Evolutionary conservation across 1,140 invertebrate species (phyloP).

Genomic region (Mycetomoellerius zeteki): DNA sequence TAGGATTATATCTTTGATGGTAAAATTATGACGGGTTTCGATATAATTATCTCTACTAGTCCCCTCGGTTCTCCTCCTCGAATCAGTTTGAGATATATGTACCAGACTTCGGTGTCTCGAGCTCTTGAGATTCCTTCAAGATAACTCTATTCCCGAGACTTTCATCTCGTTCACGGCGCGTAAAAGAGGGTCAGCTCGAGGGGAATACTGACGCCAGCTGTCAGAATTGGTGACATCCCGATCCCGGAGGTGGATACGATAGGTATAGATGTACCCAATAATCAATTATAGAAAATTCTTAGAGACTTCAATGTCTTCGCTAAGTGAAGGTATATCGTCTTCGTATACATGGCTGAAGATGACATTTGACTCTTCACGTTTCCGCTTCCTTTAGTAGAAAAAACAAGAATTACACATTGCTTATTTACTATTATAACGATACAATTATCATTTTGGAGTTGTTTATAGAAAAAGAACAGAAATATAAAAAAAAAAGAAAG

Average conservation of each 20-base stretch:
- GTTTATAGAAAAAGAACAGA: too few species aligned
- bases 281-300: constrained; percentile 23
- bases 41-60: background rate
- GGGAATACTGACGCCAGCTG: constrained; percentile 49
- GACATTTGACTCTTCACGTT: background rate
- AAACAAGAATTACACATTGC: too few species aligned
- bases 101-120: constrained; percentile 32
- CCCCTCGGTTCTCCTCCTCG: constrained; percentile 2
- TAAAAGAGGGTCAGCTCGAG: constrained; percentile 52
- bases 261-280: constrained; percentile 23
- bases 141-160: constrained; percentile 51
- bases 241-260: background rate
- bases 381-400: background rate
- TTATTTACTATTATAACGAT: too few species aligned
- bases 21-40: constrained; percentile 20
- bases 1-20: background rate
- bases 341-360: background rate
- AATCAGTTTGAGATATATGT: constrained; percentile 24
- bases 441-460: too few species aligned
- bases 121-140: constrained; percentile 52
- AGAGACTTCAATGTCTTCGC: background rate
- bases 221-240: constrained; percentile 36
- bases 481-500: too few species aligned
- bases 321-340: background rate
- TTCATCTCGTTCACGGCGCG: constrained; percentile 53